These are phyloP conservation scores for Timema podura DNA, from an alignment of 2,888 invertebrate genomes.

Conservation along the genomic window DNA sequence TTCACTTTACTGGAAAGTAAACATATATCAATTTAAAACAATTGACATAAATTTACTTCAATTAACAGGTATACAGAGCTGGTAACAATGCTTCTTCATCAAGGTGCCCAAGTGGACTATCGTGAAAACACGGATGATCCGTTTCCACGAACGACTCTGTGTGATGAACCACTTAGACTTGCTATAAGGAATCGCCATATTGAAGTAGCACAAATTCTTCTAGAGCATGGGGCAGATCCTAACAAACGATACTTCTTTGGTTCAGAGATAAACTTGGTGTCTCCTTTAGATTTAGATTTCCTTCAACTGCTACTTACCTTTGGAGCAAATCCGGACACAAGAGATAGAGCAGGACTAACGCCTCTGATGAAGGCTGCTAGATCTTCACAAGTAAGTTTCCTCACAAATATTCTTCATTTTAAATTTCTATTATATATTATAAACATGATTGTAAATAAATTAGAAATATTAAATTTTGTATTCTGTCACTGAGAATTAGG, in stretches of 20 bases:
- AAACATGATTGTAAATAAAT: not conserved
- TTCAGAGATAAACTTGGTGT: slow-evolving; percentile 83
- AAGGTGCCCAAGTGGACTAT: slow-evolving; percentile 78
- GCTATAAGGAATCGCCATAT: slow-evolving; percentile 66
- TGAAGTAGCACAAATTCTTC: slow-evolving; percentile 62
- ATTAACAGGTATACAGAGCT: slow-evolving; percentile 59
- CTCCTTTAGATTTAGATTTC: slow-evolving; percentile 70
- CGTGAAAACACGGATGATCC: slow-evolving; percentile 63
- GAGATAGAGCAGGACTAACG: slow-evolving; percentile 81
- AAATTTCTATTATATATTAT: no score
- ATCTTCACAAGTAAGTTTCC: slow-evolving; percentile 59
- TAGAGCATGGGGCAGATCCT: slow-evolving; percentile 83
- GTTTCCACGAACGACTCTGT: slow-evolving; percentile 57
- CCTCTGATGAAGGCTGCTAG: slow-evolving; percentile 89
- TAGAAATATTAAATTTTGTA: not conserved
- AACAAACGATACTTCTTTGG: slow-evolving; percentile 85
- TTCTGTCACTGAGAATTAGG: not conserved
- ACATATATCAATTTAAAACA: not conserved
- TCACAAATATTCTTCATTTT: no score
- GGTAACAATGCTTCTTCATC: slow-evolving; percentile 66
- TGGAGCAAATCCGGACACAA: slow-evolving; percentile 83
- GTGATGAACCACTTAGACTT: slow-evolving; percentile 84
- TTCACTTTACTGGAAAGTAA: slow-evolving; percentile 4
- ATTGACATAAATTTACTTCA: slow-evolving; percentile 17
- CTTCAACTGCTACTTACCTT: slow-evolving; percentile 75